Base-by-base conservation (phyloP, 2,113 vertebrate species). In the Onychostoma macrolepis region DNA sequence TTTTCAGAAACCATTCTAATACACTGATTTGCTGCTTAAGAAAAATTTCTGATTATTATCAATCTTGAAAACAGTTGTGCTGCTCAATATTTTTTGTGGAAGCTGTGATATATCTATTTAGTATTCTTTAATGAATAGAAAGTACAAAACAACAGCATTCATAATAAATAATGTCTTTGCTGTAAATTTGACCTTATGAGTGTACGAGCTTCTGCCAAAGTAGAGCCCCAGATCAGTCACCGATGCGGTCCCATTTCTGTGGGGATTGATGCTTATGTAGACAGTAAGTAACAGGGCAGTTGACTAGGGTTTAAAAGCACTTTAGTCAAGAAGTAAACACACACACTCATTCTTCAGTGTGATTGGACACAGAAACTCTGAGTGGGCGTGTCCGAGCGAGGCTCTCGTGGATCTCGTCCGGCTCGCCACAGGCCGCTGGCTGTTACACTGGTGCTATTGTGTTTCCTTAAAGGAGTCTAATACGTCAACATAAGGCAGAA, bases 401-500 rank as follows among this genome's bases (percentile, higher is more conserved):
- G 6, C 10, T 58, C 28, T 72, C 10, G 21, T 6, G 67, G 67
- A 56, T 56, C 17, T 56, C 76, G 36, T 63, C 63, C 4, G 58
- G 9, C 7, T 15, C 2, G 21, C 43, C 65, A 11, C 33, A 30
- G 75, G 21, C 84, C 2, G 30, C 43, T 79, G 61, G 15, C 9
- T 17, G 36, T 65, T 41, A 79, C 58, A 79, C 33, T 38, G 33
- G n/a, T 67, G 56, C 48, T 74, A 48, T 81, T 43, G 13, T 38
- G 13, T 63, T 41, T 82, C 26, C 45, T 71, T 71, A 33, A 61
- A 36, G 63, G 30, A 63, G 78, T 82, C 38, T 74, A 74, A 87
- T 87, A 80, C 21, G 85, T 87, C 79, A 74, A 75, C 69, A 33
- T 75, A 81, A 87, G 43, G n/a, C 67, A 58, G 69, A 72, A 9